Evolutionary conservation across 2,113 vertebrate genomes (phyloP).

Genomic region (Ptilorrhoa leucosticta): DNA sequence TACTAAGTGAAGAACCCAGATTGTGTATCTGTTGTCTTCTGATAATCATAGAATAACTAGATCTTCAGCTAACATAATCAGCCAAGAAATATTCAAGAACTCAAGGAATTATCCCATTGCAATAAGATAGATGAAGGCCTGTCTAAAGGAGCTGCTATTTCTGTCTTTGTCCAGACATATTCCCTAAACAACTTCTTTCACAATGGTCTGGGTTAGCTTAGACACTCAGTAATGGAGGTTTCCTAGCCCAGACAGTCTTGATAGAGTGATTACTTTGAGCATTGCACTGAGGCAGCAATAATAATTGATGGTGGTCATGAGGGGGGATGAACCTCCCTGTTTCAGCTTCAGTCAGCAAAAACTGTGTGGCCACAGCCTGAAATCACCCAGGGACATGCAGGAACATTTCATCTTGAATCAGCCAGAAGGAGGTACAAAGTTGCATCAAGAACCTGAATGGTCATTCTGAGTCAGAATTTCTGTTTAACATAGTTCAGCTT

Average conservation of each 20-base stretch:
- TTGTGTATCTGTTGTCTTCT: not conserved
- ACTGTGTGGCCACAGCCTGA: not conserved
- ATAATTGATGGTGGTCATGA: not conserved
- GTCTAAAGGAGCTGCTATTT: not conserved
- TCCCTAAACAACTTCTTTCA: not conserved
- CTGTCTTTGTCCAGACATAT: not conserved
- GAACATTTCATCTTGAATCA: not conserved
- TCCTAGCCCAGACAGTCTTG: not conserved
- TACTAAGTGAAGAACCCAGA: not conserved
- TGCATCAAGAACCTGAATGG: not conserved
- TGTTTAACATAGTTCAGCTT: not conserved
- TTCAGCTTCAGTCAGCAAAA: conserved; percentile 27
- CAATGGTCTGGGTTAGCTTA: not conserved
- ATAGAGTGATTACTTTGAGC: not conserved
- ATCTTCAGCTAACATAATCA: not conserved
- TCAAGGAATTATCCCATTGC: not conserved
- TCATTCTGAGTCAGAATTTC: conserved; percentile 42
- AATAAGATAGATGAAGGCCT: not conserved
- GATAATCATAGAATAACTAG: not conserved
- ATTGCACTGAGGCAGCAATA: not conserved
- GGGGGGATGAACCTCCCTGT: not conserved
- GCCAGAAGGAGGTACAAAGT: not conserved
- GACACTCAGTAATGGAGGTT: not conserved
- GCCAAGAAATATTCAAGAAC: not conserved
- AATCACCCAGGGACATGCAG: not conserved